phyloP scores from a whole-genome alignment of 2,797 vertebrate species.

The Epinephelus coioides region DNA sequence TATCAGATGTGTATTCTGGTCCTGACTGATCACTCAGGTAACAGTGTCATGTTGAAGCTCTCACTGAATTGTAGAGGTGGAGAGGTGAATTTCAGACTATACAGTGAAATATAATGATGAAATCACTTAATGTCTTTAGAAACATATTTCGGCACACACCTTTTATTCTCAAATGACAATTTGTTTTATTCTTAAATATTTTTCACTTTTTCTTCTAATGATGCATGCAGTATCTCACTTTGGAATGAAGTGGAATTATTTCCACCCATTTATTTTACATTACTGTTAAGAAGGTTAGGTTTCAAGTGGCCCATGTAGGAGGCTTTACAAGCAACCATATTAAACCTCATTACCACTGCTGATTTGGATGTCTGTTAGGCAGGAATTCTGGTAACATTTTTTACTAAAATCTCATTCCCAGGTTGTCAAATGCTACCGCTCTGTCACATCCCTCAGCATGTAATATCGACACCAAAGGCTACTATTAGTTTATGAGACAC shows the following conservation, averaged over 20 bases:
- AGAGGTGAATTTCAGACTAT: slow-evolving; percentile 7
- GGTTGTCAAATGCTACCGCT: too few species aligned
- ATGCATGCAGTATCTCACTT: too few species aligned
- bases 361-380: neutral
- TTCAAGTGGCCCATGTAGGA: neutral
- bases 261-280: neutral
- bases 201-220: neutral
- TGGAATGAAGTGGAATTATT: neutral
- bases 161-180: neutral
- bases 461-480: too few species aligned
- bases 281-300: neutral
- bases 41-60: slow-evolving; percentile 18
- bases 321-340: neutral
- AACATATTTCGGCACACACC: neutral
- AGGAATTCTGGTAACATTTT: neutral
- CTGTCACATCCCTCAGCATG: too few species aligned
- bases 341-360: neutral
- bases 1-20: slow-evolving; percentile 54
- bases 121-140: neutral
- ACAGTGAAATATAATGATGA: neutral
- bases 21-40: slow-evolving; percentile 52
- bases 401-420: neutral
- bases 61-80: slow-evolving; percentile 12
- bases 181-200: neutral
- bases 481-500: too few species aligned